Percentiles rank a stretch among this genome's conserved stretches.
phyloP scores from a whole-genome alignment of 2,888 invertebrate genomes.

The Alviniconcha strummeri region DNA sequence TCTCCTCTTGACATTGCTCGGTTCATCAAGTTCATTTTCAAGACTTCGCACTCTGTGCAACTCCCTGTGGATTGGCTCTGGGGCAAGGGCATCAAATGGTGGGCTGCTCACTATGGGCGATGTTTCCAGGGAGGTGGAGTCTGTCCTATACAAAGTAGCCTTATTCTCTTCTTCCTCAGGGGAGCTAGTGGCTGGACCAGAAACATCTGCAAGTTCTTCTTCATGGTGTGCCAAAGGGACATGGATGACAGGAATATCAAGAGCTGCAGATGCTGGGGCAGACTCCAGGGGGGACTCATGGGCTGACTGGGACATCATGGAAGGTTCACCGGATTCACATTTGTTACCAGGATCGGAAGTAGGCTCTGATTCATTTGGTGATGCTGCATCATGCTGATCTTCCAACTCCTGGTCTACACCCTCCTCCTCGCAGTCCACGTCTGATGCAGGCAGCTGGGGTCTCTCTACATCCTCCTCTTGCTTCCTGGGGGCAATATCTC shows the following conservation, averaged over 20 bases:
- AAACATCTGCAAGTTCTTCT: constrained; percentile 11
- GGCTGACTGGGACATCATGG: too few relatives aligned
- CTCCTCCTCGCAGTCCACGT: too few relatives aligned
- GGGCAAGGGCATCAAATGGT: not conserved
- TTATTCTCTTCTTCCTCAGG: not conserved
- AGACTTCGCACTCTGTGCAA: constrained; percentile 20
- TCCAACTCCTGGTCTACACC: not conserved
- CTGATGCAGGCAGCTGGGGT: too few relatives aligned
- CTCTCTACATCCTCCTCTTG: not conserved
- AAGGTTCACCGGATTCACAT: too few relatives aligned
- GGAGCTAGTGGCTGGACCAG: not conserved
- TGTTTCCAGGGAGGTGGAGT: constrained; percentile 12
- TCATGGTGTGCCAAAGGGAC: constrained; percentile 19
- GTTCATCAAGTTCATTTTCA: not conserved
- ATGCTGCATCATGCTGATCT: not conserved
- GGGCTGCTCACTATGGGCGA: constrained; percentile 12
- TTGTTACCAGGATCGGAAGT: too few relatives aligned
- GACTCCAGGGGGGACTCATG: not conserved
- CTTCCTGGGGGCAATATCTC: constrained; percentile 22
- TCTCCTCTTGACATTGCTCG: not conserved
- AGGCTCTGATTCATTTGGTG: not conserved
- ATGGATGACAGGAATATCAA: not conserved
- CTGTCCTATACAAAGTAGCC: not conserved
- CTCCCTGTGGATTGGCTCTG: constrained; percentile 12
- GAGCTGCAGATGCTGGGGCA: not conserved